Percentiles rank a stretch among this genome's conserved stretches.
Conservation (phyloP, 2,797 vertebrate genomes). For the Phylloscopus collybita region DNA sequence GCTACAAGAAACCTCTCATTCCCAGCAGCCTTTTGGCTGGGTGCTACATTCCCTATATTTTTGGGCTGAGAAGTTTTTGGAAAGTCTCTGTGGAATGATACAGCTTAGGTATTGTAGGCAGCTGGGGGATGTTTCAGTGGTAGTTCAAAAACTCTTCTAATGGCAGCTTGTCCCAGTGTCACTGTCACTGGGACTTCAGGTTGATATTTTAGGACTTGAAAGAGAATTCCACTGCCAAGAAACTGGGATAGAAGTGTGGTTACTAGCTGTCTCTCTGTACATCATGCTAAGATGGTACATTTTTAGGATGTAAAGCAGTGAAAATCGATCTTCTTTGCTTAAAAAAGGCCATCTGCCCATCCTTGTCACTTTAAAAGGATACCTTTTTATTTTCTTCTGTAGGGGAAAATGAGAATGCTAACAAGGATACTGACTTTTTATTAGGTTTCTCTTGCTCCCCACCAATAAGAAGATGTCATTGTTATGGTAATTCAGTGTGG, state of each 20-base stretch:
- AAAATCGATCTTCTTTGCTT: conserved; percentile 17
- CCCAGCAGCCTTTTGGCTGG: not conserved
- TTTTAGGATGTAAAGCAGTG: conserved; percentile 13
- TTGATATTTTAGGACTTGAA: not conserved
- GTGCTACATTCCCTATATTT: not conserved
- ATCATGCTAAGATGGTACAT: not conserved
- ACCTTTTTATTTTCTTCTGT: not conserved
- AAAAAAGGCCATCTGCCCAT: conserved; percentile 7
- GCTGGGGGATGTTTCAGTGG: not conserved
- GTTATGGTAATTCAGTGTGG: not conserved
- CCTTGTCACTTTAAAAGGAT: not conserved
- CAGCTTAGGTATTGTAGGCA: not conserved
- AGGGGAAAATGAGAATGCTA: not conserved
- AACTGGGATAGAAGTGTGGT: not conserved
- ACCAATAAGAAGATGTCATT: not conserved
- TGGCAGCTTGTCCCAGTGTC: not conserved
- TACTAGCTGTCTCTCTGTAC: not conserved
- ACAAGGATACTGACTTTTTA: not conserved
- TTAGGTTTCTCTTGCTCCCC: not conserved
- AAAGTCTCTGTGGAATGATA: not conserved
- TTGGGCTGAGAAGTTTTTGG: not conserved
- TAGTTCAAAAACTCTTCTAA: not conserved
- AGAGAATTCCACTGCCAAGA: not conserved
- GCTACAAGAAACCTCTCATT: not conserved
- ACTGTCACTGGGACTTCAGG: not conserved